Evolutionary conservation across 2,113 vertebrate species (phyloP).

Genomic region (Bungarus multicinctus): DNA sequence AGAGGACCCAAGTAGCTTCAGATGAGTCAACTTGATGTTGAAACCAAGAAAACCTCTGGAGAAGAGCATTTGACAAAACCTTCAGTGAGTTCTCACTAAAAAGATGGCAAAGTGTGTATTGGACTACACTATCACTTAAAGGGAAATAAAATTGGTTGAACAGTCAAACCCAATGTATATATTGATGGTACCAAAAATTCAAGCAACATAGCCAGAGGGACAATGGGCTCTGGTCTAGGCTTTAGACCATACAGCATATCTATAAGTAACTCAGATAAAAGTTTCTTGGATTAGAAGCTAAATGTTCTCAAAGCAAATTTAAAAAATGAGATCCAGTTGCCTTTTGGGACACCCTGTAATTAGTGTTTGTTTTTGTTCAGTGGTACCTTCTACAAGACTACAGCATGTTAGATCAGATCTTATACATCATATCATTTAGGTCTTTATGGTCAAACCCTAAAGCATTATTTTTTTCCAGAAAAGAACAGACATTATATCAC

Average conservation of each 20-base stretch:
- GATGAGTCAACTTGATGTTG: background rate
- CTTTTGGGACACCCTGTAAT: background rate
- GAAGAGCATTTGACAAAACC: background rate
- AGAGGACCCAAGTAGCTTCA: background rate
- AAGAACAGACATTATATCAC: too few relatives aligned
- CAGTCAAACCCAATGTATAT: background rate
- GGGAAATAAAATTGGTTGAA: background rate
- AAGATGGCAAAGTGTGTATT: background rate
- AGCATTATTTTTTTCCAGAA: background rate
- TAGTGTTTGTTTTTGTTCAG: background rate
- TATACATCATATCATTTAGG: background rate
- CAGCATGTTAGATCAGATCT: background rate
- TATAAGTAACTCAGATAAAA: background rate
- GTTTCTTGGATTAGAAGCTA: too few relatives aligned
- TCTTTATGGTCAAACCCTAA: background rate
- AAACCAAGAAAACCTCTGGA: background rate
- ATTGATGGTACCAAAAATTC: background rate
- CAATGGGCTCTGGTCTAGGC: background rate
- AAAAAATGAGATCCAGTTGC: too few relatives aligned
- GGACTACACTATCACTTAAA: background rate
- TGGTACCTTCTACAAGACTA: background rate
- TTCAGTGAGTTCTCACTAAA: background rate
- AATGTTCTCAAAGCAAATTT: too few relatives aligned
- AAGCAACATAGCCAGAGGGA: background rate
- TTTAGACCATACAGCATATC: background rate